Base-by-base conservation (phyloP, 2,888 invertebrate species). In the Melieria crassipennis region DNA sequence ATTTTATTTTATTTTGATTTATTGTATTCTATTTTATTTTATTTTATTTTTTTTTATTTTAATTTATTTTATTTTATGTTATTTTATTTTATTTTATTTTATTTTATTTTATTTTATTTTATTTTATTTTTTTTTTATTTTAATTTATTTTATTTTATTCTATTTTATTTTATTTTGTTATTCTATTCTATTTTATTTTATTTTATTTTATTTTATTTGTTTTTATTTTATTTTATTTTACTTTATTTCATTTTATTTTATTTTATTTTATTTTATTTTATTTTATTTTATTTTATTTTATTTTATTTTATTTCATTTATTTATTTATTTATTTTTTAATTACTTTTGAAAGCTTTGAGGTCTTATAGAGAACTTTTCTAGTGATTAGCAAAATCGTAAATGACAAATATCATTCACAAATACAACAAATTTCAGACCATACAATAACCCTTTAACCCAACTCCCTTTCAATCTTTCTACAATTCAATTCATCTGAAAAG, bases 261-360 rank as follows among this genome's bases (percentile, higher is more conserved):
- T 43, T 60, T 60, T 43, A n/a, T 9, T 43, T 60, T 60, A 11
- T 45, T 60, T 43, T 11, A 4, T 6, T 60, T 43, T 60, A 3
- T 1, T 4, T 43, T 60, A n/a, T 10, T 58, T 30, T 30, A 30
- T 43, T 30, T 60, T 30, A 3, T 30, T n/a, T 30, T 58, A 3
- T 58, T n/a, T 58, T 30, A n/a, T 58, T 58, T 58, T 30, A 5
- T 30, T 58, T 58, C 10, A 58, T 58, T 30, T 42, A 42, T 42
- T 42, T 30, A 58, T 58, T 58, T 58, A 43, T 16, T 16, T 1
- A 16, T 16, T 42, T 10, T 30, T 58, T 42, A 58, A 58, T 42
- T 58, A 11, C 11, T 4, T 42, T 58, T 58, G 5, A 10, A 69
- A 69, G 63, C 47, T 69, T 69, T 69, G 42, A 62, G 55, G 56